Percentiles rank a stretch among this genome's conserved stretches.
Conservation (phyloP, 1,140 invertebrate species). For the Hyles vespertilio region DNA sequence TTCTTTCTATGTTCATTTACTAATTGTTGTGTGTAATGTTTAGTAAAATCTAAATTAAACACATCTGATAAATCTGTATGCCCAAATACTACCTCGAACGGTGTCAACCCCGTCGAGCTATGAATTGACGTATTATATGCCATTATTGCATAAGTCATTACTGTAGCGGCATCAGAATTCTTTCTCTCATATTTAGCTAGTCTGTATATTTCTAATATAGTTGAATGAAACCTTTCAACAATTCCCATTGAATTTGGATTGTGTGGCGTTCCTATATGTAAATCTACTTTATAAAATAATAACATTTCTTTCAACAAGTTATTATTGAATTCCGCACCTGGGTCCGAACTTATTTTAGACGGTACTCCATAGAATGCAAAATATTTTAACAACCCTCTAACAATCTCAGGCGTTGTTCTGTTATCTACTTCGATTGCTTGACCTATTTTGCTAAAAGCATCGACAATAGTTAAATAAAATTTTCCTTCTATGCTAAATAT, state of each 20-base stretch:
- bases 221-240: conserved; percentile 22
- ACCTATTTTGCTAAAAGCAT: conserved; percentile 20
- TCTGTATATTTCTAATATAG: conserved; percentile 14
- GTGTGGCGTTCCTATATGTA: conserved; percentile 21
- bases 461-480: conserved; percentile 15
- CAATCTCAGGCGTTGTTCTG: conserved; percentile 17
- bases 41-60: conserved; percentile 13
- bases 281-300: conserved; percentile 19
- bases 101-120: conserved; percentile 16
- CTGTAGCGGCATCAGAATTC: conserved; percentile 19
- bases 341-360: conserved; percentile 4
- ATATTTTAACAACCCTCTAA: conserved; percentile 13
- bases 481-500: conserved; percentile 14
- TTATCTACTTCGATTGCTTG: conserved; percentile 14
- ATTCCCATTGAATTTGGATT: conserved; percentile 24
- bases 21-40: conserved; percentile 16
- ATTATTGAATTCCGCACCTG: conserved; percentile 18
- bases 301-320: conserved; percentile 18
- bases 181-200: conserved; percentile 27
- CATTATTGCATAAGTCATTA: conserved; percentile 27
- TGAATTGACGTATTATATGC: conserved; percentile 27
- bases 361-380: conserved; percentile 15
- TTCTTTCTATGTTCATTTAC: conserved; percentile 17
- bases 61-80: conserved; percentile 18
- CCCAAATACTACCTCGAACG: conserved; percentile 27